A percentile compares a stretch with the other conserved stretches of the same genome.
Evolutionary conservation across 2,888 invertebrate species (phyloP).

Genomic region (Panopea generosa): DNA sequence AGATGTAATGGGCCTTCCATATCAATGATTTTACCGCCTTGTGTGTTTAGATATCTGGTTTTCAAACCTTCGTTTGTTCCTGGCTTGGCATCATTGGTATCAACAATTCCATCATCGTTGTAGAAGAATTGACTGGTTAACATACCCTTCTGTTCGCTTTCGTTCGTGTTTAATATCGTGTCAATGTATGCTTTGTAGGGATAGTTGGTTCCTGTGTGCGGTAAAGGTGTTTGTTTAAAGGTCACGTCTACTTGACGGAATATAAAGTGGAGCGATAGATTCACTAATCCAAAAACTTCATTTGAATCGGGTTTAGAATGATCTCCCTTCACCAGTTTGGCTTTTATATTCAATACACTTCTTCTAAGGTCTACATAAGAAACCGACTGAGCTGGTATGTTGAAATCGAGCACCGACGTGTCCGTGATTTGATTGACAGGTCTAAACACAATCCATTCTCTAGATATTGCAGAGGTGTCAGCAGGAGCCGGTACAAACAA

Average conservation of each 20-base stretch:
- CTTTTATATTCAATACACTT: slow-evolving; percentile 21
- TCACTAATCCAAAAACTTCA: neutral
- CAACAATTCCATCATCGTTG: slow-evolving; percentile 43
- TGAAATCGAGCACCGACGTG: slow-evolving; percentile 24
- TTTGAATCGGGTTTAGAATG: neutral
- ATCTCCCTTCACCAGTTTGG: neutral
- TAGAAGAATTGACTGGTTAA: slow-evolving; percentile 32
- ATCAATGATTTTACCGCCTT: slow-evolving; percentile 41
- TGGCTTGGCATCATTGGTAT: slow-evolving; percentile 25
- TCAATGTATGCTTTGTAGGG: slow-evolving; percentile 61
- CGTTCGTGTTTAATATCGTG: slow-evolving; percentile 44
- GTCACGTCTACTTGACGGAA: slow-evolving; percentile 2
- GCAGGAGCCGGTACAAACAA: slow-evolving; percentile 19
- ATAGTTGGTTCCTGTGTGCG: slow-evolving; percentile 46
- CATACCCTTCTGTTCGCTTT: neutral
- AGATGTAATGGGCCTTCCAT: slow-evolving; percentile 39
- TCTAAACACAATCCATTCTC: slow-evolving; percentile 42
- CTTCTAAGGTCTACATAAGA: slow-evolving; percentile 37
- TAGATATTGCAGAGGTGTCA: slow-evolving; percentile 16
- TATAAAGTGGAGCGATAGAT: neutral
- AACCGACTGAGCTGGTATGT: slow-evolving; percentile 27
- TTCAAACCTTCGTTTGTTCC: slow-evolving; percentile 41
- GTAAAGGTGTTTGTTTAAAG: slow-evolving; percentile 40
- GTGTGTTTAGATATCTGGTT: slow-evolving; percentile 16
- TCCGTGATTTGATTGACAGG: slow-evolving; percentile 33